A percentile compares a stretch with the other conserved stretches of the same genome.
Evolutionary conservation across 2,888 invertebrate genomes (phyloP).

Genomic region (Tenthredo distinguenda): DNA sequence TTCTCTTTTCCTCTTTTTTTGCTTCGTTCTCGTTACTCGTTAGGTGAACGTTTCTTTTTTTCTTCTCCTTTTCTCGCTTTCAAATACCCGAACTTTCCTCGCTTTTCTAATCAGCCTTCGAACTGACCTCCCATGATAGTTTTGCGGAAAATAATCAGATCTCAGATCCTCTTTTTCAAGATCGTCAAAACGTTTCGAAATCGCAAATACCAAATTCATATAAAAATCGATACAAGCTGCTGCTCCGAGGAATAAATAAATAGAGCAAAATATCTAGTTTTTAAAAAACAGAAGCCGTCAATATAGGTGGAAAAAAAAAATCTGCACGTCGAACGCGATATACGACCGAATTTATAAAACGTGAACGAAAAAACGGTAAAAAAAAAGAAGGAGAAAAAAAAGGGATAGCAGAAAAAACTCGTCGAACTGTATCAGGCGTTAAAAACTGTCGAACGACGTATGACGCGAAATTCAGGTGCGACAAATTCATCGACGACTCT

Average conservation of each 20-base stretch:
- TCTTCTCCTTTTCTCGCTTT: background rate
- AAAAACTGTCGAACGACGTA: conserved; percentile 18
- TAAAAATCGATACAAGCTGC: background rate
- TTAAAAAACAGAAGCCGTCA: background rate
- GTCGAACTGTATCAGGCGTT: conserved; percentile 1
- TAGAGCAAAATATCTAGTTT: too few relatives aligned
- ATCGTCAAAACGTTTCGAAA: background rate
- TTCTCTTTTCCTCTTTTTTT: background rate
- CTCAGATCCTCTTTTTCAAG: background rate
- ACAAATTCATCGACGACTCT: conserved; percentile 31
- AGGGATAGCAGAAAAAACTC: background rate
- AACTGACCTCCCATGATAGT: background rate
- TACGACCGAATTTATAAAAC: background rate
- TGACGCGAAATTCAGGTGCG: conserved; percentile 23
- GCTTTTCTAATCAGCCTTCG: background rate
- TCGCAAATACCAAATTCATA: background rate
- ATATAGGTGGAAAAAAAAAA: conserved; percentile 10
- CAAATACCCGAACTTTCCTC: background rate
- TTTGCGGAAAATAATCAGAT: background rate
- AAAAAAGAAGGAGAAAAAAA: conserved; percentile 20
- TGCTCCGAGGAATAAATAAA: background rate
- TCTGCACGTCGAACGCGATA: background rate
- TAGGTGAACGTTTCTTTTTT: background rate
- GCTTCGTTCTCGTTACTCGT: background rate
- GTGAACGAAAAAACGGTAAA: background rate